Conservation (phyloP, 2,113 vertebrate genomes). For the Bos javanicus region DNA sequence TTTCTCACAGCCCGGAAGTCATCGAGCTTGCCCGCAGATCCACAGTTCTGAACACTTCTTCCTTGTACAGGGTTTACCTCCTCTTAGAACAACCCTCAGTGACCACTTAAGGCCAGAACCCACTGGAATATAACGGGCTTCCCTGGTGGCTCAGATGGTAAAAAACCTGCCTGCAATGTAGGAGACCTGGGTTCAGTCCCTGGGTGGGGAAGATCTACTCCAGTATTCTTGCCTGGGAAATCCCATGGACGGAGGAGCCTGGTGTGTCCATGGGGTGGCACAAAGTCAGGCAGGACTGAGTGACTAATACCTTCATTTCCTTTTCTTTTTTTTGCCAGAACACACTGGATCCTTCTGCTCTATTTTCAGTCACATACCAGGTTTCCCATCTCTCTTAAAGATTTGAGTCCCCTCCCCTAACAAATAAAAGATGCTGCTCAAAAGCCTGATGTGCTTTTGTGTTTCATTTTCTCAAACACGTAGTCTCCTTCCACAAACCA, state of each 20-base stretch:
- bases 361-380: not conserved
- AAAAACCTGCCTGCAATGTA: not conserved
- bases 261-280: rapidly evolving
- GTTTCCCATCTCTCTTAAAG: not conserved
- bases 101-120: not conserved
- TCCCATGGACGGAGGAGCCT: not conserved
- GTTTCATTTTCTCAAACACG: not conserved
- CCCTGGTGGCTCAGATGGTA: not conserved
- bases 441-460: not conserved
- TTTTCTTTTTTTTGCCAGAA: not conserved
- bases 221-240: not conserved
- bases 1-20: not conserved
- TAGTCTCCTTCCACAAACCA: not conserved
- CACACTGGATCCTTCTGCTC: not conserved
- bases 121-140: not conserved
- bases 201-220: not conserved
- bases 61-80: not conserved
- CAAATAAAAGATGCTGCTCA: not conserved
- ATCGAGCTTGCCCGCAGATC: rapidly evolving
- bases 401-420: not conserved
- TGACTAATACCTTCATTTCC: not conserved
- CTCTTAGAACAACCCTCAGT: not conserved
- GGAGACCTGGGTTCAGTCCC: not conserved
- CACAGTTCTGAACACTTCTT: not conserved
- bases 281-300: not conserved